Evolutionary conservation across 1,140 invertebrate species (phyloP), one percentile per base, ranked within the genome.

Genomic region (Heliconius nattereri): DNA sequence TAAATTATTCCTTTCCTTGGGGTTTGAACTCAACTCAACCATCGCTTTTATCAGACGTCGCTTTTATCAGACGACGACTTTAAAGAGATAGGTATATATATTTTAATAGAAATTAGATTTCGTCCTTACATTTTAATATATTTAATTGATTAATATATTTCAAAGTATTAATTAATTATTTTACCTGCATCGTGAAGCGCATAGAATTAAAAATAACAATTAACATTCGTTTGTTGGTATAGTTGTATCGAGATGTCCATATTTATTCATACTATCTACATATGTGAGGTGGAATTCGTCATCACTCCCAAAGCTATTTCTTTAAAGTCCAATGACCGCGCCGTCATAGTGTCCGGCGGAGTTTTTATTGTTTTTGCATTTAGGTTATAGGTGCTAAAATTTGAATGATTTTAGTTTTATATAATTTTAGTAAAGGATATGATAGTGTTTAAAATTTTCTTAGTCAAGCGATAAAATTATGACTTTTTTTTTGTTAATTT

Each of bases 221-320:
- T 2, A 11, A 29, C 13, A 66, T 66, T 29, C 9, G 26, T 66
- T 66, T 66, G 60, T 29, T 66, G n/a, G 60, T 66, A 26, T 26
- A 66, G 60, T 29, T 26, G 60, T 26, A 3, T 60, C 54, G 8
- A 60, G 54, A 60, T 66, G 60, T 29, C 60, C 60, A 66, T 66
- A 72, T 72, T 20, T 72, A 72, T 40, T 72, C 32, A 72, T 40
- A 40, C 71, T 40, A 35, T 35, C 13, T n/a, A 2, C 2, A 13
- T 72, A 37, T 35, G 71, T 75, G 40, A 76, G 37, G 77, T 78
- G 23, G 60, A 66, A 84, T 87, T 89, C 87, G 86, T 88, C 85
- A 88, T 83, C 78, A 80, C 83, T 84, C 81, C 83, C 85, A 86
- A 86, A 85, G 84, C 79, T 78, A 82, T 86, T 84, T 81, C 60